Percentiles rank a stretch among this genome's conserved stretches.
These are phyloP conservation scores for Hypolimnas misippus DNA, from an alignment of 2,888 invertebrate genomes.

Conservation along the genomic window DNA sequence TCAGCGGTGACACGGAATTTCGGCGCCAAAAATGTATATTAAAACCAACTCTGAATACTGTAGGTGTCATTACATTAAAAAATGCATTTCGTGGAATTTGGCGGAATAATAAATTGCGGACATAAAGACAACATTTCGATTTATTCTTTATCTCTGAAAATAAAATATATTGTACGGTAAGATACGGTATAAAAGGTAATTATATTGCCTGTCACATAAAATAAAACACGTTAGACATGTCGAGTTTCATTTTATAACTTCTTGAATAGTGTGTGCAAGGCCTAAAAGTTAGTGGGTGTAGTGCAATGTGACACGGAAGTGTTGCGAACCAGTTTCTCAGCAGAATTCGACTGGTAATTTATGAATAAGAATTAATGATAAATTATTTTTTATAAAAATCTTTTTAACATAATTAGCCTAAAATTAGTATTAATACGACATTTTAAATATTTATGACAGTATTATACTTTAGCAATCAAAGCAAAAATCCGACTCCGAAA, in stretches of 20 bases:
- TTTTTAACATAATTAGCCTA: constrained; percentile 6
- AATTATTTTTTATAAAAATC: constrained; percentile 3
- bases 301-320: constrained; percentile 44
- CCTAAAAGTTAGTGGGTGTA: constrained; percentile 38
- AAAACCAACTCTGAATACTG: constrained; percentile 22
- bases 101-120: constrained; percentile 17
- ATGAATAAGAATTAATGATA: constrained; percentile 20
- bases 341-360: constrained; percentile 35
- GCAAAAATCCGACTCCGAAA: background rate
- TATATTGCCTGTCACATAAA: constrained; percentile 3
- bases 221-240: constrained; percentile 15
- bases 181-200: constrained; percentile 1
- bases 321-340: constrained; percentile 38
- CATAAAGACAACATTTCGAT: constrained; percentile 2
- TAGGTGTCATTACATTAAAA: constrained; percentile 24
- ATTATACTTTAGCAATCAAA: background rate
- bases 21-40: constrained; percentile 20
- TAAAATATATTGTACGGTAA: constrained; percentile 1
- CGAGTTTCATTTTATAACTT: constrained; percentile 25
- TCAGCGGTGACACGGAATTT: constrained; percentile 19
- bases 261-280: constrained; percentile 22
- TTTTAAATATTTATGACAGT: background rate
- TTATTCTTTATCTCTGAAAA: background rate
- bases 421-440: constrained; percentile 3
- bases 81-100: constrained; percentile 8